Evolutionary conservation across 2,888 invertebrate genomes (phyloP), one percentile per base, ranked within the genome.

Genomic region (Tenthredo livida): DNA sequence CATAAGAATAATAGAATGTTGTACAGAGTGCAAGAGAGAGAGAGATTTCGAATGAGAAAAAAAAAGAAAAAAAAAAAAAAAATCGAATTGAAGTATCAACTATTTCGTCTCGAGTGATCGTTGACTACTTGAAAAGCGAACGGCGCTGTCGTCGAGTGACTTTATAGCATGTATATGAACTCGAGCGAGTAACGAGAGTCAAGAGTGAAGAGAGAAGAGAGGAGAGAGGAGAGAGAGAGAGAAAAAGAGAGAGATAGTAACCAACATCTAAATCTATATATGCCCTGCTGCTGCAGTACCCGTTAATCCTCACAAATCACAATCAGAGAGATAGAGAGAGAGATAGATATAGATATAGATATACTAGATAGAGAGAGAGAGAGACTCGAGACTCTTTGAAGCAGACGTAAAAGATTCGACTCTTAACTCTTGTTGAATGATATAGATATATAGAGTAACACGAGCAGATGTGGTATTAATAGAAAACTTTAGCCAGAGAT

Each of bases 231-330:
- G 50, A 50, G 4, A 47, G 47, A 15, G 4, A 47, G 50, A 50
- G 50, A 50, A 15, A 15, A 15, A 50, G 15, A 50, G 50, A 54
- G 7, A 54, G n/a, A 54, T 0, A 54, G n/a, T 1, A n/a, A 40
- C 40, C 43, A 72, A 37, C 75, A 47, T 77, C 75, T 77, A 77
- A 77, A 77, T 77, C 50, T 33, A 67, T 67, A 54, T 54, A 54
- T 47, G 61, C 29, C 67, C 25, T 40, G 25, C n/a, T 40, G 25
- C 29, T 29, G 17, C n/a, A 9, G 72, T 40, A 40, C 17, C 21
- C 75, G 50, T 77, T 77, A 77, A 77, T 77, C 75, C 84, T 54
- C 58, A 84, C 84, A 84, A 75, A 84, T 77, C 75, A 47, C 75
- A 77, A 77, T 77, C 75, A 78, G 58, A 75, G 84, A 25, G 25